A percentile compares a stretch with the other conserved stretches of the same genome.
phyloP scores from a whole-genome alignment of 2,888 invertebrate species.

The Volucella zonaria region DNA sequence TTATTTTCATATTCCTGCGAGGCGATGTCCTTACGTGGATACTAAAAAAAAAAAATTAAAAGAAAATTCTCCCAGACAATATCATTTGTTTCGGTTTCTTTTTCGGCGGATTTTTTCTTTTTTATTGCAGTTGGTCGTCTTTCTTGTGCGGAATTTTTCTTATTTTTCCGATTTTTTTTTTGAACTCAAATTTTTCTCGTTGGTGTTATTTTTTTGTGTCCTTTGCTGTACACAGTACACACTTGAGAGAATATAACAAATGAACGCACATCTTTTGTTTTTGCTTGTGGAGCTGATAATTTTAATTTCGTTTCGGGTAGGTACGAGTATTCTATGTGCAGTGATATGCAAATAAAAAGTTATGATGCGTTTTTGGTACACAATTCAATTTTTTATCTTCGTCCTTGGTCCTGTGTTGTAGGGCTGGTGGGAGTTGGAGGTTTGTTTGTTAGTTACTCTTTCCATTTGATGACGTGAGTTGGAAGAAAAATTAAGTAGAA shows the following conservation, averaged over 20 bases:
- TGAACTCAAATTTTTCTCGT: neutral
- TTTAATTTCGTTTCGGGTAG: slow-evolving; percentile 46
- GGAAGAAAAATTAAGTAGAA: too few relatives aligned
- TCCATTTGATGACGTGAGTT: too few relatives aligned
- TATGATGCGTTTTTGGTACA: slow-evolving; percentile 6
- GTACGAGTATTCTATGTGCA: neutral
- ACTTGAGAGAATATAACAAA: slow-evolving; percentile 49
- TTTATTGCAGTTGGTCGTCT: neutral
- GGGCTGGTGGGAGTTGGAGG: too few relatives aligned
- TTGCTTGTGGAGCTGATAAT: slow-evolving; percentile 40
- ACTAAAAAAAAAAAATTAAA: slow-evolving; percentile 45
- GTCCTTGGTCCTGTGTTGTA: too few relatives aligned
- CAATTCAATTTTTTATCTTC: too few relatives aligned
- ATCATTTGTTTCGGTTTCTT: slow-evolving; percentile 52
- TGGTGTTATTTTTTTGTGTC: slow-evolving; percentile 26
- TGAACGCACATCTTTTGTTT: slow-evolving; percentile 68
- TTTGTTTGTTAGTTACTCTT: too few relatives aligned
- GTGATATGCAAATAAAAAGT: slow-evolving; percentile 27
- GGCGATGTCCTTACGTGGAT: slow-evolving; percentile 49
- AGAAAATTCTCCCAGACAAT: slow-evolving; percentile 49
- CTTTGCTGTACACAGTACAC: slow-evolving; percentile 25
- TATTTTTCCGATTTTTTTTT: slow-evolving; percentile 30
- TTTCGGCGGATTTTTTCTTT: slow-evolving; percentile 23
- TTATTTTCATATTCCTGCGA: slow-evolving; percentile 59
- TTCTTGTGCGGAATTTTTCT: slow-evolving; percentile 5